Evolutionary conservation across 2,797 vertebrate genomes (phyloP), one percentile per base, ranked within the genome.

Genomic region (Microcaecilia unicolor): DNA sequence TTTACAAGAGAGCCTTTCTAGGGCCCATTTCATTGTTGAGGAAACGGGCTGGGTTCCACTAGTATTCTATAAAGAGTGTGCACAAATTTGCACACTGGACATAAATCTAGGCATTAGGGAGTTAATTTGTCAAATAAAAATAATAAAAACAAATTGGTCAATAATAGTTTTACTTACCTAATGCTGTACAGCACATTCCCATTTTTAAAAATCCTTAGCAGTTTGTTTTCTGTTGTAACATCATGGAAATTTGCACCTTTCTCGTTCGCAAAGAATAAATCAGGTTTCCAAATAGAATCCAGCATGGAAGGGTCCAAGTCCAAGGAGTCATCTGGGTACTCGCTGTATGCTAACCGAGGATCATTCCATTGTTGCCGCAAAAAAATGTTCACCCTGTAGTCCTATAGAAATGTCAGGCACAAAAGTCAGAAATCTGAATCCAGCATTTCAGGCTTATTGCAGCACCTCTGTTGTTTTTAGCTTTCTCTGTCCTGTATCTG

Each of bases 361-460:
- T 98, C 95, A 15, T 96, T 98, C 95, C 95, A 98, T 58, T 91
- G 91, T 78, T 98, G 95, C 55, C 95, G 85, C 78, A 98, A 83
- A 85, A 98, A 98, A 81, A 98, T 98, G 69, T 98, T 99, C 76
- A 99, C 92, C 74, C 95, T 83, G 79, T 99, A 99, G 80, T 99
- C 95, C 95, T 98, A 88, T 16, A 50, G 79, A 87, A 82, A 85
- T 30, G 51, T 24, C 64, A 72, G 22, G 44, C 34, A 20, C 20
- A 61, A 54, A 55, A 52, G 50, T 74, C 63, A 71, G 32, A 61
- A 51, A 47, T 23, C 31, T 39, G 9, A 48, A 6, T 24, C 9
- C 28, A 7, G 21, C 34, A 27, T 18, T 25, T 10, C 9, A 53
- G 45, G n/a, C 3, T 8, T 9, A 25, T 9, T 46, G 37, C 6